These are phyloP conservation scores for Lepilemur ruficaudatus DNA, from an alignment of 2,797 vertebrate genomes.

Conservation along the genomic window DNA sequence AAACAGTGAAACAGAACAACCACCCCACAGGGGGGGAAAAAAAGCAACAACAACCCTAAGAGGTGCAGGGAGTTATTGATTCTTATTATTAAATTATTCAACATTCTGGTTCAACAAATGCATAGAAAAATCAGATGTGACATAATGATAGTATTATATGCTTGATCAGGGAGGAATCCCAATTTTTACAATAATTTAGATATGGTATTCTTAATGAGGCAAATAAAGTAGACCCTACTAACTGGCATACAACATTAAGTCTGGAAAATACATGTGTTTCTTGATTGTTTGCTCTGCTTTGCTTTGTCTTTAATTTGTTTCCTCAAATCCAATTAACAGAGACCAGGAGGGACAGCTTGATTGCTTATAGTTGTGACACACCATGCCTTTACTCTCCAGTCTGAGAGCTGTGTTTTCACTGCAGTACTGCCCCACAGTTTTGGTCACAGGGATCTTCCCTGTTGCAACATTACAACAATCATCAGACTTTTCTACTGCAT, in stretches of 20 bases:
- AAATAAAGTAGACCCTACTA: background rate
- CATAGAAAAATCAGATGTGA: background rate
- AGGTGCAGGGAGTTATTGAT: background rate
- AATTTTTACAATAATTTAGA: background rate
- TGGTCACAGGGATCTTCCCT: background rate
- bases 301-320: background rate
- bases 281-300: background rate
- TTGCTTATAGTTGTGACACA: background rate
- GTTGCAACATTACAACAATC: background rate
- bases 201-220: background rate
- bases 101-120: background rate
- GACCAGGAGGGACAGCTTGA: background rate
- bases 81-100: background rate
- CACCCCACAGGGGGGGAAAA: too few species aligned
- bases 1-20: background rate
- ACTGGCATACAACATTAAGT: background rate
- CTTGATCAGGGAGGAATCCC: background rate
- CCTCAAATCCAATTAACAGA: background rate
- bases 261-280: background rate
- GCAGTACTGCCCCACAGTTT: too few species aligned
- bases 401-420: background rate
- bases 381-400: background rate
- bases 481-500: background rate
- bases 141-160: background rate
- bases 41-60: background rate